These are phyloP conservation scores for Alviniconcha marisindica DNA, from an alignment of 1,140 invertebrate genomes.

Conservation along the genomic window DNA sequence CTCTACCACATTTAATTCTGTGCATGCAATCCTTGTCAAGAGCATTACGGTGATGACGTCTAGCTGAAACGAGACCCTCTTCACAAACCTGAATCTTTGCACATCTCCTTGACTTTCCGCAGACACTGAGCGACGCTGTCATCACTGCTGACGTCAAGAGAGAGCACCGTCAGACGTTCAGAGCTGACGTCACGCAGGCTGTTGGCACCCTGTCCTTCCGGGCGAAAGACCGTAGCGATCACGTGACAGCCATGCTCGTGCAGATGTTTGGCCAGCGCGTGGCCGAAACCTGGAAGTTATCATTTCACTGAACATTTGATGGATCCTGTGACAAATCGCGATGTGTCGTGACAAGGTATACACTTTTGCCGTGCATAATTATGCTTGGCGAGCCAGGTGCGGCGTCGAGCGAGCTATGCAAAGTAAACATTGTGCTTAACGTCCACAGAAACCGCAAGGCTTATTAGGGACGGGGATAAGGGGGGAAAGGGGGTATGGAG, in stretches of 20 bases:
- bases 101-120: conserved; percentile 47
- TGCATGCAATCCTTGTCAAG: too few species aligned
- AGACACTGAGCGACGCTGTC: conserved; percentile 54
- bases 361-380: too few species aligned
- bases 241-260: conserved; percentile 74
- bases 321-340: neutral
- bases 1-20: too few species aligned
- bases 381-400: too few species aligned
- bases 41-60: too few species aligned
- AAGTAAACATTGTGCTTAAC: too few species aligned
- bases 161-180: conserved; percentile 66
- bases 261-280: conserved; percentile 73
- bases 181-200: conserved; percentile 63
- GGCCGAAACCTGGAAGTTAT: conserved; percentile 63
- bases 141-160: conserved; percentile 64
- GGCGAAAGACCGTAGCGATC: conserved; percentile 82
- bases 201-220: conserved; percentile 74
- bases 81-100: conserved; percentile 43
- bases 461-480: too few species aligned
- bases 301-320: neutral
- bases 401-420: too few species aligned
- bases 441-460: too few species aligned
- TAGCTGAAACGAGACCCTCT: too few species aligned
- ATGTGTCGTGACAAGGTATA: too few species aligned
- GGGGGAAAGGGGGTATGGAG: too few species aligned